A percentile compares a stretch with the other conserved stretches of the same genome.
Conservation (phyloP, 30 jellyfish, hydroid and myxozoan species). For the Turritopsis rubra region DNA sequence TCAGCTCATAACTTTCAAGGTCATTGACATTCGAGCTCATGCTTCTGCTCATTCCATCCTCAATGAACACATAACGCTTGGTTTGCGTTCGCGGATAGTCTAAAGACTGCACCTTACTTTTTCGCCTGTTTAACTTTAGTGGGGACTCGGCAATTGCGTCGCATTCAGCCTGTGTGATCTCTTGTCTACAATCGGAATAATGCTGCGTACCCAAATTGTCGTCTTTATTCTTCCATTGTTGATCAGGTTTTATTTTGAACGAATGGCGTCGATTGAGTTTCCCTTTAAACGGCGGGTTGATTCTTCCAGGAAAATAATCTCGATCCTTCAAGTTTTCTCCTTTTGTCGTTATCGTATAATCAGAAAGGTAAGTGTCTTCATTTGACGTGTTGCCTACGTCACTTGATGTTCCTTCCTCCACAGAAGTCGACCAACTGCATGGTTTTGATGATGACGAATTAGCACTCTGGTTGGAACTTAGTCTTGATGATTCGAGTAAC, state of each 20-base stretch:
- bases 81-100: conserved; percentile 33
- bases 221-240: background rate
- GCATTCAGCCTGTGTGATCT: background rate
- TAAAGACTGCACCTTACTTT: conserved; percentile 25
- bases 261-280: no score
- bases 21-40: background rate
- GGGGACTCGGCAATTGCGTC: background rate
- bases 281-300: background rate
- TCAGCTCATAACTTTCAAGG: background rate
- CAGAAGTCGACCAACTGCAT: conserved; percentile 15
- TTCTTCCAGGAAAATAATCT: no score
- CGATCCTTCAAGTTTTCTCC: background rate
- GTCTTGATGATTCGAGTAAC: conserved; percentile 29
- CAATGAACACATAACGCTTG: conserved; percentile 7
- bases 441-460: conserved; percentile 17
- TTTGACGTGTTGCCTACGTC: conserved; percentile 20
- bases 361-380: conserved; percentile 27
- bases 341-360: conserved; percentile 12
- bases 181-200: background rate
- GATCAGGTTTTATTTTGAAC: background rate
- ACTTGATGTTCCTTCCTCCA: conserved; percentile 17
- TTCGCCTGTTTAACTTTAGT: conserved; percentile 18
- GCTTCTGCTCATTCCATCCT: conserved; percentile 9
- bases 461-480: conserved; percentile 6
- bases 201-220: background rate